Base-by-base conservation (phyloP, 1,140 invertebrate genomes). In the Nautilus pompilius region DNA sequence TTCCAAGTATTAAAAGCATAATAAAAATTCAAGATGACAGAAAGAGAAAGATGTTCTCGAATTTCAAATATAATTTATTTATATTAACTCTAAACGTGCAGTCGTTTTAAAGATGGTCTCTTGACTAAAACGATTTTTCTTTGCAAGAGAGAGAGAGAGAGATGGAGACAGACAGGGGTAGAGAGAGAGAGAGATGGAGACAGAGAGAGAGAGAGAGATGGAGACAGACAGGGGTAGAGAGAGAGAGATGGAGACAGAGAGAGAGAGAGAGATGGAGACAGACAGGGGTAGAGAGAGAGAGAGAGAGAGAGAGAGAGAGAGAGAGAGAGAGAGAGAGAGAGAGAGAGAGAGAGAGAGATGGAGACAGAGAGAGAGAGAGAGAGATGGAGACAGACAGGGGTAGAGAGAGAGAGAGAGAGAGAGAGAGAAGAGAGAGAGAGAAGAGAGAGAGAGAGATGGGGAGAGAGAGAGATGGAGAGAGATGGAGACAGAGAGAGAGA, bases 381-480 rank as follows among this genome's bases (percentile, higher is more conserved):
- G 10, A 48, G 58, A 8, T 33, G 46, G 58, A 59, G 58, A 46
- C 8, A 26, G 20, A 1, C 17, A 29, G 41, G 30, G 29, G n/a
- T 29, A 36, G 17, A 33, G 41, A 58, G 6, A 24, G 6, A 32
- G 5, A 13, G 10, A 17, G 29, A 30, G n/a, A 10, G n/a, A 41
- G 41, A 20, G 15, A 56, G 56, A 33, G 62, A 28, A 53, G 5
- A 24, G 49, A 54, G 13, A 36, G 28, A 36, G 58, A 62, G 26
- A 49, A 22, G 17, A 54, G 5, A 28, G 30, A 20, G 6, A 49
- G 8, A 49, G 6, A 49, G 6, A 49, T 20, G 6, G 20, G 20
- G 24, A 5, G 6, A 24, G 20, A 49, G 6, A 5, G 20, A 6
- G 24, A 5, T 20, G 6, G 24, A 24, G 24, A 5, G 24, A 24